Conservation (phyloP, 1,140 invertebrate species). For the Pteromalus puparum region DNA sequence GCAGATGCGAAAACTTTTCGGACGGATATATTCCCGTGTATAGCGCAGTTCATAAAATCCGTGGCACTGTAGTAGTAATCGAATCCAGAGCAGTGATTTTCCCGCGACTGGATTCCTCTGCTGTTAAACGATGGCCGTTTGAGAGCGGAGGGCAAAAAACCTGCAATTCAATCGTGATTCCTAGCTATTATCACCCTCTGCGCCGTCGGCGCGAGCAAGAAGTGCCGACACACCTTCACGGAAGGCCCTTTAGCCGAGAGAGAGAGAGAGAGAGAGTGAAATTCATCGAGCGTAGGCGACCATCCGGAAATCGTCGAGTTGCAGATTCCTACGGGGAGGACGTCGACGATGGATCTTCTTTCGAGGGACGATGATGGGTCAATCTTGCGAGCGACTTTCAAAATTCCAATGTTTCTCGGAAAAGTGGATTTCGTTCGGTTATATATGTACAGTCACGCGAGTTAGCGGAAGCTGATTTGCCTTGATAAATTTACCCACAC, state of each 20-base stretch:
- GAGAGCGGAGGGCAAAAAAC: neutral
- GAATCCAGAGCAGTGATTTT: neutral
- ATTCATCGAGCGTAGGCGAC: neutral
- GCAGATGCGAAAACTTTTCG: slow-evolving; percentile 4
- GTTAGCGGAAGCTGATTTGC: neutral
- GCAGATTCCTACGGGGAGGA: neutral
- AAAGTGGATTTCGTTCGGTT: neutral
- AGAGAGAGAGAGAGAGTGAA: neutral
- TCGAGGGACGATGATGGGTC: neutral
- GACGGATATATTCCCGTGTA: neutral
- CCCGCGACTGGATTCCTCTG: neutral
- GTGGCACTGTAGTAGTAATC: neutral
- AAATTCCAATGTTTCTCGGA: neutral
- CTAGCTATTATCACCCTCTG: neutral
- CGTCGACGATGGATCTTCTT: too few relatives aligned
- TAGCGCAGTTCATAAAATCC: neutral
- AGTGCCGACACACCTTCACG: neutral
- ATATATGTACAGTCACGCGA: neutral
- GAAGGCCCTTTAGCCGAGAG: neutral
- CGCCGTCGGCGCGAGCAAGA: neutral
- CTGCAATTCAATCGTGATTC: neutral
- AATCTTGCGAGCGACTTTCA: neutral
- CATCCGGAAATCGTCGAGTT: slow-evolving; percentile 3
- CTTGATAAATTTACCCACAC: neutral
- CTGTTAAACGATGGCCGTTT: neutral